phyloP scores from a whole-genome alignment of 2,113 vertebrate species.

The Xenus cinereus region DNA sequence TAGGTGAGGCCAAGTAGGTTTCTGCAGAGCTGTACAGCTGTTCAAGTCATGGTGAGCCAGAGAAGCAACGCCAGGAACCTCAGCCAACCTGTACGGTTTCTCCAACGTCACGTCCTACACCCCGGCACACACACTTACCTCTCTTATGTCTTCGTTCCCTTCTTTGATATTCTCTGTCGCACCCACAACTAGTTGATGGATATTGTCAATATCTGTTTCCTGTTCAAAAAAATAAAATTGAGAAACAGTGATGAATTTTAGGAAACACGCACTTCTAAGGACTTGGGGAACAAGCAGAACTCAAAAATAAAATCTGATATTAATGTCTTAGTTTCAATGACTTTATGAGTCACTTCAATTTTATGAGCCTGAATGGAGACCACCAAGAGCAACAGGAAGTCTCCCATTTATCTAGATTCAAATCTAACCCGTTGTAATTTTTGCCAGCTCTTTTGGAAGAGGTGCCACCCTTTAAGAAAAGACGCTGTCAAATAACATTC shows the following conservation, averaged over 20 bases:
- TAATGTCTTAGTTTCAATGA: background rate
- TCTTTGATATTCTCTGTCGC: conserved; percentile 98
- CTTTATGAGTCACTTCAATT: too few relatives aligned
- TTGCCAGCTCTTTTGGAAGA: background rate
- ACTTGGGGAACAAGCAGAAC: background rate
- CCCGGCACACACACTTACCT: conserved; percentile 72
- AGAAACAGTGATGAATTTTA: background rate
- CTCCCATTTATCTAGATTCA: background rate
- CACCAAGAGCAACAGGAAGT: background rate
- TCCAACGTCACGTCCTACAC: background rate
- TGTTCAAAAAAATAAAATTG: conserved; percentile 36
- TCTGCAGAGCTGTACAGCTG: background rate
- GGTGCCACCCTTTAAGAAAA: background rate
- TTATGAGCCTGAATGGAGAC: background rate
- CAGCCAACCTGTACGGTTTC: background rate
- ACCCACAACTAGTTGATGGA: conserved; percentile 94
- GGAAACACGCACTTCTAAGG: background rate
- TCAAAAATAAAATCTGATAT: background rate
- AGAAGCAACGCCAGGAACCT: background rate
- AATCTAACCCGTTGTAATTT: background rate
- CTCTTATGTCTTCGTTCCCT: conserved; percentile 97
- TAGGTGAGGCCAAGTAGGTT: background rate
- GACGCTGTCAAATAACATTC: background rate
- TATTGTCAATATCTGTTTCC: conserved; percentile 93
- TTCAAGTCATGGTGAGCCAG: background rate